Evolutionary conservation across 2,113 vertebrate species (phyloP).

Genomic region (Burhinus oedicnemus): DNA sequence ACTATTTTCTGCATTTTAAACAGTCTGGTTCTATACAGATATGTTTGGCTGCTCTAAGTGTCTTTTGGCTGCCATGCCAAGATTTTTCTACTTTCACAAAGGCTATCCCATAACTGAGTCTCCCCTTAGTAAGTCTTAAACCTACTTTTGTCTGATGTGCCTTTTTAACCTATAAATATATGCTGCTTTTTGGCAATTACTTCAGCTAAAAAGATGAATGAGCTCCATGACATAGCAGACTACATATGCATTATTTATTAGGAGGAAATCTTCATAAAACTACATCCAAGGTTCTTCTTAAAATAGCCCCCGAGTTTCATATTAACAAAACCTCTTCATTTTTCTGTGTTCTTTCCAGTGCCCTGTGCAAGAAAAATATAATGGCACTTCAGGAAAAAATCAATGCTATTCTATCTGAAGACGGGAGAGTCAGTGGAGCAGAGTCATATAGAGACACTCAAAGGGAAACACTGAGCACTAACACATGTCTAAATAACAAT

Average conservation of each 20-base stretch:
- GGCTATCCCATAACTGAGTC: not conserved
- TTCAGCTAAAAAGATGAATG: slow-evolving; percentile 55
- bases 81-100: not conserved
- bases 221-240: slow-evolving; percentile 29
- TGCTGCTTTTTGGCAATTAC: slow-evolving; percentile 38
- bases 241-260: slow-evolving; percentile 54
- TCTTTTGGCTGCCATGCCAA: not conserved
- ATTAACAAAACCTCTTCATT: slow-evolving; percentile 36
- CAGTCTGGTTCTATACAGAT: not conserved
- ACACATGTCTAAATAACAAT: not conserved
- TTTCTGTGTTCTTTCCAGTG: slow-evolving; percentile 26
- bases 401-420: slow-evolving; percentile 1
- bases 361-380: slow-evolving; percentile 17
- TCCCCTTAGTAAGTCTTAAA: not conserved
- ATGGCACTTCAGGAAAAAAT: slow-evolving; percentile 44
- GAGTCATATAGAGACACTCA: not conserved
- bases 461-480: not conserved
- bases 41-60: not conserved
- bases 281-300: slow-evolving; percentile 31
- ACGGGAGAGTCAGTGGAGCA: not conserved
- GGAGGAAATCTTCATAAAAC: slow-evolving; percentile 32
- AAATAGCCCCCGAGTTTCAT: slow-evolving; percentile 6
- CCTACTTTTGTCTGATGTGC: slow-evolving; percentile 12
- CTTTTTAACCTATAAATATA: slow-evolving; percentile 43
- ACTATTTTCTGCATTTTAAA: not conserved